Conservation (phyloP, 1,140 invertebrate species). For the Aphelinus certus region DNA sequence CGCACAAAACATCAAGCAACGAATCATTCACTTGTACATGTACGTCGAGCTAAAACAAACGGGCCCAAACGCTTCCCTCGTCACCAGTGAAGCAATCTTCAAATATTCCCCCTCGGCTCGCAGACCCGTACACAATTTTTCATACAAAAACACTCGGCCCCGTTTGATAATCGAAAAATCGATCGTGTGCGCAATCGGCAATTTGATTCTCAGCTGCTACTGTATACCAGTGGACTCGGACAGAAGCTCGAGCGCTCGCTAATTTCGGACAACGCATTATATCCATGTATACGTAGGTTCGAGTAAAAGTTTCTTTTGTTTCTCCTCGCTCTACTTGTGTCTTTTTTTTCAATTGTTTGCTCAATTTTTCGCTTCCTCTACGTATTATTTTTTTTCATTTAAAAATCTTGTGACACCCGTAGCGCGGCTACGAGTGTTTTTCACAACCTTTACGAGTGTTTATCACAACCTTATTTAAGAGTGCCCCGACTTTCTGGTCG, state of each 20-base stretch:
- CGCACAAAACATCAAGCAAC: too few species aligned
- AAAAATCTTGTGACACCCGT: constrained; percentile 54
- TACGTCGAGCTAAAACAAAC: too few species aligned
- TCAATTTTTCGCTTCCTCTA: background rate
- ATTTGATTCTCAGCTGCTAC: constrained; percentile 1
- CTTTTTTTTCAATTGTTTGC: constrained; percentile 1
- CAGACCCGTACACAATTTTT: too few species aligned
- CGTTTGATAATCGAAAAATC: too few species aligned
- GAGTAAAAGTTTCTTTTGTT: constrained; percentile 18
- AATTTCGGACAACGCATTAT: constrained; percentile 8
- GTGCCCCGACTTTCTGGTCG: constrained; percentile 53
- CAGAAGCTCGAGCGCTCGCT: constrained; percentile 25
- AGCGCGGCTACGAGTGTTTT: constrained; percentile 61
- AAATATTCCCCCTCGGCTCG: too few species aligned
- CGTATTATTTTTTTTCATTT: constrained; percentile 8
- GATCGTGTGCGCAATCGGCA: background rate
- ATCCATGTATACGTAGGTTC: background rate
- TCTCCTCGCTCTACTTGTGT: background rate
- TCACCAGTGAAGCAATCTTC: too few species aligned
- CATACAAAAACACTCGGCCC: too few species aligned
- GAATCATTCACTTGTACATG: too few species aligned
- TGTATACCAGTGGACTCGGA: constrained; percentile 12
- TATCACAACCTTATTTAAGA: constrained; percentile 67
- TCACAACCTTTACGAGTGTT: constrained; percentile 57
- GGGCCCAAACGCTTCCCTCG: too few species aligned